These are phyloP conservation scores for Stenopsyche tienmushanensis DNA, from an alignment of 1,140 invertebrate genomes.

Conservation along the genomic window DNA sequence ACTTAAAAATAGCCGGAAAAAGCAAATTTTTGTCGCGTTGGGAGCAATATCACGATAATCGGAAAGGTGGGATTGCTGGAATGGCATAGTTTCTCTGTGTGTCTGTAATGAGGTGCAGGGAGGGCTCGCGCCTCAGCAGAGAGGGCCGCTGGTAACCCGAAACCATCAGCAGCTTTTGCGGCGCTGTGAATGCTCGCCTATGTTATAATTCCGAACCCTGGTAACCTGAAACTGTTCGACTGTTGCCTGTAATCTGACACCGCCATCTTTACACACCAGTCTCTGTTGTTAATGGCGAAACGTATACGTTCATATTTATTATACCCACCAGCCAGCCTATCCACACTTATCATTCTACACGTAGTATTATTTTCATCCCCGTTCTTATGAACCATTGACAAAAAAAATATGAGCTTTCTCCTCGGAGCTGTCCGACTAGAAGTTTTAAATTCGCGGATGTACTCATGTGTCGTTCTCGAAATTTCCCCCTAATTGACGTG, in stretches of 20 bases:
- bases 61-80: too few relatives aligned
- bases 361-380: slow-evolving; percentile 5
- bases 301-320: slow-evolving; percentile 16
- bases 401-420: not conserved
- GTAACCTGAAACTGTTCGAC: slow-evolving; percentile 12
- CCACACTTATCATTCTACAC: slow-evolving; percentile 7
- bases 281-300: slow-evolving; percentile 27
- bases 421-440: too few relatives aligned
- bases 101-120: too few relatives aligned
- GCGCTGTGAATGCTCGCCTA: slow-evolving; percentile 14
- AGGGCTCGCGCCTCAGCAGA: too few relatives aligned
- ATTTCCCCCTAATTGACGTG: too few relatives aligned
- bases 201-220: slow-evolving; percentile 10
- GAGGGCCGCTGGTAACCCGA: slow-evolving; percentile 4
- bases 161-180: slow-evolving; percentile 11
- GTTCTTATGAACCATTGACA: not conserved
- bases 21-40: too few relatives aligned
- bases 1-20: too few relatives aligned
- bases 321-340: slow-evolving; percentile 5
- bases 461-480: too few relatives aligned
- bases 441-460: too few relatives aligned
- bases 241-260: slow-evolving; percentile 13
- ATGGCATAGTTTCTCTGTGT: too few relatives aligned
- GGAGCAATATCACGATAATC: too few relatives aligned
- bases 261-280: slow-evolving; percentile 21